Conservation (phyloP, 2,888 invertebrate species). For the Acleris sparsana region DNA sequence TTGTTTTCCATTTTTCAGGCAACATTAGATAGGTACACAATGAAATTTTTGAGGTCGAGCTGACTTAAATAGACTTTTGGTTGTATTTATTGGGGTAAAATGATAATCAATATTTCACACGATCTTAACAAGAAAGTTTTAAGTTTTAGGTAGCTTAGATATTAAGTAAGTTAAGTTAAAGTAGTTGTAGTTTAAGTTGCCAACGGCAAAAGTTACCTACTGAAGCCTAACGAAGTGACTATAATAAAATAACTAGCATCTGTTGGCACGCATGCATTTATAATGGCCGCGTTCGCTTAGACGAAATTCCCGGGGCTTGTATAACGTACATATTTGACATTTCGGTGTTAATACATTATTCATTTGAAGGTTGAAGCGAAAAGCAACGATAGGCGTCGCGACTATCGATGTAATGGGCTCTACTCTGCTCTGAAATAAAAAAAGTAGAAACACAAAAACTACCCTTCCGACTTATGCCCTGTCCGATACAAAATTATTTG, state of each 20-base stretch:
- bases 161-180: too few relatives aligned
- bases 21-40: background rate
- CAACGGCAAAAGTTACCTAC: too few relatives aligned
- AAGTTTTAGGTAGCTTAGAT: too few relatives aligned
- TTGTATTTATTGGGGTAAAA: background rate
- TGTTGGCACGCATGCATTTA: constrained; percentile 15
- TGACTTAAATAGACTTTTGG: background rate
- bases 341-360: constrained; percentile 19
- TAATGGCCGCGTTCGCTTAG: constrained; percentile 19
- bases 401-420: constrained; percentile 2
- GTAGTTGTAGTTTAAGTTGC: too few relatives aligned
- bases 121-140: background rate
- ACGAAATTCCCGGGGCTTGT: background rate
- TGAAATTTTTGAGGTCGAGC: background rate
- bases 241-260: background rate
- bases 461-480: too few relatives aligned
- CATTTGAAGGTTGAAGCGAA: constrained; percentile 1
- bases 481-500: too few relatives aligned
- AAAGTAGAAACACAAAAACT: background rate
- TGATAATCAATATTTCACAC: background rate
- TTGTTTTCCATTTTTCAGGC: background rate
- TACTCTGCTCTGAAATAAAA: background rate
- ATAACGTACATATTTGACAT: constrained; percentile 25
- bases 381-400: background rate
- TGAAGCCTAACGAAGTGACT: too few relatives aligned